Conservation (phyloP, 2,888 invertebrate genomes). For the Theretra japonica region DNA sequence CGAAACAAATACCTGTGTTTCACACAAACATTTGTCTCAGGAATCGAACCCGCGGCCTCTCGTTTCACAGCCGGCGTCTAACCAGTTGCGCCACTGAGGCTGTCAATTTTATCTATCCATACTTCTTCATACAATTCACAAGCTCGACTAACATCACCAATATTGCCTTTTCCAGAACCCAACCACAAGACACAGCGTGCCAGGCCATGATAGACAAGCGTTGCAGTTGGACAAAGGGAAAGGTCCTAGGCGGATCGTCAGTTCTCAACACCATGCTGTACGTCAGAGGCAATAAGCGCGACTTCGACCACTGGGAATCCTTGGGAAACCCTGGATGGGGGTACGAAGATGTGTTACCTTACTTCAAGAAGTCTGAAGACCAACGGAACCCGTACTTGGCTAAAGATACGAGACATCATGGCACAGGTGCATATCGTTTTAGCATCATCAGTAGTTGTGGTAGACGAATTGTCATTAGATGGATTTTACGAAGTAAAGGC, state of each 20-base stretch:
- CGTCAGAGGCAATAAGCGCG: slow-evolving; percentile 93
- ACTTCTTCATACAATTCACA: background rate
- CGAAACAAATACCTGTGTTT: too few species aligned
- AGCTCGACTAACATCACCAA: background rate
- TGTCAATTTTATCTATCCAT: too few species aligned
- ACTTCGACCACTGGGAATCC: slow-evolving; percentile 94
- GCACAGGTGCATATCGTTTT: slow-evolving; percentile 82
- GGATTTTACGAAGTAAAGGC: too few species aligned
- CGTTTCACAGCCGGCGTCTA: too few species aligned
- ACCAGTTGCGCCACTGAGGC: too few species aligned
- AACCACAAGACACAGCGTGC: slow-evolving; percentile 92
- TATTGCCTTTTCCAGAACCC: slow-evolving; percentile 86
- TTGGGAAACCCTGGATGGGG: slow-evolving; percentile 96
- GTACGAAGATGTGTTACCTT: slow-evolving; percentile 91
- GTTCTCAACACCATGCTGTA: slow-evolving; percentile 97
- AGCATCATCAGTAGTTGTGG: background rate
- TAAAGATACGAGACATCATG: slow-evolving; percentile 88
- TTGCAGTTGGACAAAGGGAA: slow-evolving; percentile 96
- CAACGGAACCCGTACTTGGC: slow-evolving; percentile 95
- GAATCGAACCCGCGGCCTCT: too few species aligned
- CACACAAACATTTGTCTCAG: too few species aligned
- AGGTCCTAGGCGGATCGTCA: slow-evolving; percentile 94
- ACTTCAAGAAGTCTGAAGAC: slow-evolving; percentile 94
- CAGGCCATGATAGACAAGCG: slow-evolving; percentile 94
- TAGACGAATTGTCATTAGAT: too few species aligned